phyloP scores from a whole-genome alignment of 2,797 vertebrate species.

The Caiman crocodilus region DNA sequence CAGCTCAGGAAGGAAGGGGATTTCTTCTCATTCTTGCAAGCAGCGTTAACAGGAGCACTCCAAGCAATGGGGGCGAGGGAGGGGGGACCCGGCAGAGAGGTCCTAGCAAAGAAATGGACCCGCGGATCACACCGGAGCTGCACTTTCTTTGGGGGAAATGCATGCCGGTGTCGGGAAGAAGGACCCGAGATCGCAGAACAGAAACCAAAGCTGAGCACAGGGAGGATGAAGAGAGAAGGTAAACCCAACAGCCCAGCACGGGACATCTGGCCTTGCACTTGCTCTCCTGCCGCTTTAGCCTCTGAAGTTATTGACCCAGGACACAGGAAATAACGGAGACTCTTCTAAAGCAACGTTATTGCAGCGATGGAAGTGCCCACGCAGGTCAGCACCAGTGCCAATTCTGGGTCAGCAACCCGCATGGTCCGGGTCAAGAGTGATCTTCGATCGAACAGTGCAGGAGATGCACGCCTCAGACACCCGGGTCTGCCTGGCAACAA shows the following conservation, averaged over 20 bases:
- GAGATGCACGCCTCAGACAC: background rate
- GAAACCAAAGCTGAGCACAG: background rate
- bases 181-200: background rate
- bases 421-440: background rate
- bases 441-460: background rate
- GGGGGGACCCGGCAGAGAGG: background rate
- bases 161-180: background rate
- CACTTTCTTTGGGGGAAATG: background rate
- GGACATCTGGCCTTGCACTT: background rate
- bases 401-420: background rate
- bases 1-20: background rate
- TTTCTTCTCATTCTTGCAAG: slow-evolving; percentile 1
- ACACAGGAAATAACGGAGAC: background rate
- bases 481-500: background rate
- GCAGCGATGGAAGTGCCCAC: background rate
- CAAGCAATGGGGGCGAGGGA: background rate
- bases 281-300: background rate
- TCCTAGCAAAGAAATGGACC: background rate
- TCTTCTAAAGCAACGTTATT: background rate
- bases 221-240: background rate
- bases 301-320: background rate
- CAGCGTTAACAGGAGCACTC: background rate
- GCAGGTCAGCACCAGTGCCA: background rate
- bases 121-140: background rate
- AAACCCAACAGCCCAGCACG: background rate